phyloP scores from a whole-genome alignment of 2,888 invertebrate genomes.

The Epiperipatus broadwayi region DNA sequence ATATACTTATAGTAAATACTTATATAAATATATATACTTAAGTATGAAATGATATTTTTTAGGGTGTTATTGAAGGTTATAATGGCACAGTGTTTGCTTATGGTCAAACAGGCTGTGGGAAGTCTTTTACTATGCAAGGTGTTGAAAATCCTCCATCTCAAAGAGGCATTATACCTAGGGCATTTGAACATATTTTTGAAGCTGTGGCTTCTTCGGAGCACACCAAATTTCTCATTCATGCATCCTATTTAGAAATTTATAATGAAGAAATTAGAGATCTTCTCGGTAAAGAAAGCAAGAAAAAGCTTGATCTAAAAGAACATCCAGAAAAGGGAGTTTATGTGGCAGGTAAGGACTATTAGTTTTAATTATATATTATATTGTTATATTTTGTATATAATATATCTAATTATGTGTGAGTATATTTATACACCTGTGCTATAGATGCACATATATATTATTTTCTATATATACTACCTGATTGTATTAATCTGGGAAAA shows the following conservation, averaged over 20 bases:
- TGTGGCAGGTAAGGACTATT: constrained; percentile 36
- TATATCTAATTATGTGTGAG: not conserved
- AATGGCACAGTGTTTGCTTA: constrained; percentile 84
- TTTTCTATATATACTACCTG: too few relatives aligned
- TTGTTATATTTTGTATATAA: not conserved
- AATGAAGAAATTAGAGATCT: constrained; percentile 57
- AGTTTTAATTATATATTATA: too few relatives aligned
- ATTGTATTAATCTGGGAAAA: too few relatives aligned
- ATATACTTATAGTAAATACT: too few relatives aligned
- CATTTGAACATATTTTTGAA: constrained; percentile 17
- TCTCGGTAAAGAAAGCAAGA: constrained; percentile 39
- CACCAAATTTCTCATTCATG: constrained; percentile 40
- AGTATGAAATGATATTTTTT: too few relatives aligned
- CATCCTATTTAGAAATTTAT: constrained; percentile 65
- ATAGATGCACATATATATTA: not conserved
- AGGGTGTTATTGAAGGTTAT: constrained; percentile 72
- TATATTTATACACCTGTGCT: not conserved
- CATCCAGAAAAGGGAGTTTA: constrained; percentile 44
- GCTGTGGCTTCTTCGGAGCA: constrained; percentile 49
- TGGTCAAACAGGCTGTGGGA: constrained; percentile 79
- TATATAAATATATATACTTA: too few relatives aligned
- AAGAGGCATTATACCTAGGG: constrained; percentile 33
- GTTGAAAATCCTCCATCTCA: constrained; percentile 32
- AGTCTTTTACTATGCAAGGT: constrained; percentile 76
- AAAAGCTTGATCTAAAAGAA: constrained; percentile 44